Evolutionary conservation across 2,797 vertebrate species (phyloP).

Genomic region (Leucoraja ocellata): DNA sequence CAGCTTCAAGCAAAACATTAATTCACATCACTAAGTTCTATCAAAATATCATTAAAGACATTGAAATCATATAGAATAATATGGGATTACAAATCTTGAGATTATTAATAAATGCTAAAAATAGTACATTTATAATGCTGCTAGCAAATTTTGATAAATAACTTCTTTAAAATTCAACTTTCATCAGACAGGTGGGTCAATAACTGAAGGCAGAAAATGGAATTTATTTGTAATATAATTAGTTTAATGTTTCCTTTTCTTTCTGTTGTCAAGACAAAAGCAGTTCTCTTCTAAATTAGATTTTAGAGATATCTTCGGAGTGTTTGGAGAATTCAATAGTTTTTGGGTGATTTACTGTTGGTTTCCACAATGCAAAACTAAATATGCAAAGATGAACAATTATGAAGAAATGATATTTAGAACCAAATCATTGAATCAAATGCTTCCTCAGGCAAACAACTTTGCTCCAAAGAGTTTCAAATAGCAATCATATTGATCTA

Average conservation of each 20-base stretch:
- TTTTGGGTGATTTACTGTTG: not conserved
- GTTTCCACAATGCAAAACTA: not conserved
- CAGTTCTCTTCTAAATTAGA: not conserved
- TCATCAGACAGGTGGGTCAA: not conserved
- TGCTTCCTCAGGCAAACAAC: not conserved
- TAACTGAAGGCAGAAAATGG: not conserved
- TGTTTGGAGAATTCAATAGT: not conserved
- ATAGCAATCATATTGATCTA: not conserved
- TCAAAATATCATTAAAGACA: conserved; percentile 27
- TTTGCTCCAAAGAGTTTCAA: not conserved
- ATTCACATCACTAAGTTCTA: not conserved
- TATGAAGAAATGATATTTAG: not conserved
- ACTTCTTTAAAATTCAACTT: not conserved
- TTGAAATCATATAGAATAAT: not conserved
- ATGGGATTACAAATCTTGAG: conserved; percentile 29
- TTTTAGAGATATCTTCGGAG: not conserved
- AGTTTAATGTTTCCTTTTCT: not conserved
- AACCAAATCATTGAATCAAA: not conserved
- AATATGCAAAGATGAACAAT: not conserved
- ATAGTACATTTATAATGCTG: not conserved
- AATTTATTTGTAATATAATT: conserved; percentile 14
- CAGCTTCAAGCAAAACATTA: not conserved
- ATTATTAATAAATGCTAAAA: conserved; percentile 23
- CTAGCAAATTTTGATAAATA: not conserved
- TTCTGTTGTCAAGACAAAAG: not conserved